Conservation (phyloP, 2,888 invertebrate species). For the Crematogaster levior region DNA sequence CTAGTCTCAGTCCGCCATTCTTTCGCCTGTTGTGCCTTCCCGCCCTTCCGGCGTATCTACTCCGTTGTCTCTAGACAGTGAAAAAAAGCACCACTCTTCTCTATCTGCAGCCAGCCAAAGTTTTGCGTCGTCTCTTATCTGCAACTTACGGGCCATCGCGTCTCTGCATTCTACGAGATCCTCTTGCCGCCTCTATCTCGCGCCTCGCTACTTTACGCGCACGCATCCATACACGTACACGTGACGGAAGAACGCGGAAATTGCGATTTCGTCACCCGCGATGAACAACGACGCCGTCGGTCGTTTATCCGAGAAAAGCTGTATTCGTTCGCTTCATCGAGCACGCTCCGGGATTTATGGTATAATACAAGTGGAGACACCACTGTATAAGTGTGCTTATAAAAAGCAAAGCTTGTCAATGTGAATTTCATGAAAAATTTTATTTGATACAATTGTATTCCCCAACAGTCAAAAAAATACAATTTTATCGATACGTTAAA, state of each 20-base stretch:
- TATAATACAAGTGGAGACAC: constrained; percentile 10
- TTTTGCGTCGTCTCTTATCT: constrained; percentile 62
- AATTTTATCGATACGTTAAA: background rate
- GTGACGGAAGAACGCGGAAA: constrained; percentile 54
- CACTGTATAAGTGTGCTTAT: background rate
- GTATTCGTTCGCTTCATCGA: constrained; percentile 38
- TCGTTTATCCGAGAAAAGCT: constrained; percentile 57
- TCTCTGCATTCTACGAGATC: constrained; percentile 34
- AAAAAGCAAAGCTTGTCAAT: constrained; percentile 21
- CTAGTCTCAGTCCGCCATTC: constrained; percentile 1
- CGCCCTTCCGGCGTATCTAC: constrained; percentile 19
- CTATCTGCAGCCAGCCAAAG: constrained; percentile 26
- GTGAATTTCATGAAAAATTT: background rate
- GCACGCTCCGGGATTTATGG: constrained; percentile 30
- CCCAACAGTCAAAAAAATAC: background rate
- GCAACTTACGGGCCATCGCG: constrained; percentile 63
- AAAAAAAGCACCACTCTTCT: constrained; percentile 35
- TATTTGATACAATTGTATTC: background rate
- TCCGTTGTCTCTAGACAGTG: constrained; percentile 31
- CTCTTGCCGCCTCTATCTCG: constrained; percentile 11
- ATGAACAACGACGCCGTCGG: constrained; percentile 44
- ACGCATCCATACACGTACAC: background rate
- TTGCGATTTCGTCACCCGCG: constrained; percentile 66
- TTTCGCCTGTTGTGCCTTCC: constrained; percentile 3
- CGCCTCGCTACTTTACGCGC: constrained; percentile 2